Evolutionary conservation across 2,888 invertebrate genomes (phyloP).

Genomic region (Parapristionchus giblindavisi): DNA sequence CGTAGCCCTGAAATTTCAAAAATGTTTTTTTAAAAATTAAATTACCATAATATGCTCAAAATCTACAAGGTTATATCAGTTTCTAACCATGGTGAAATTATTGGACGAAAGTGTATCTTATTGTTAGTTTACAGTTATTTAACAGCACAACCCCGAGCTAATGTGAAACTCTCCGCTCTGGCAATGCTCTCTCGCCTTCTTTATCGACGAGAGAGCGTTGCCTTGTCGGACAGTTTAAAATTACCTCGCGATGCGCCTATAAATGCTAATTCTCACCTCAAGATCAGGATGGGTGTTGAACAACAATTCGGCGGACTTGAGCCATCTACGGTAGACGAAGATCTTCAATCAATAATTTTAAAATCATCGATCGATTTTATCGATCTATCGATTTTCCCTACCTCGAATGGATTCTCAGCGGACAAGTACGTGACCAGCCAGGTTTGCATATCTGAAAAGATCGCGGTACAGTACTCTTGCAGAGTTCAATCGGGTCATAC

Average conservation of each 20-base stretch:
- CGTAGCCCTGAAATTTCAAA: conserved; percentile 44
- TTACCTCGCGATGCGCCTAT: background rate
- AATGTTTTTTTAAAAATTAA: background rate
- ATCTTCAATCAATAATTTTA: conserved; percentile 31
- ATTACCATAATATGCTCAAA: background rate
- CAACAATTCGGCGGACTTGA: conserved; percentile 61
- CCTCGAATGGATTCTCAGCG: conserved; percentile 66
- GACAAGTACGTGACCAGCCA: conserved; percentile 67
- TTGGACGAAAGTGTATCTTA: too few relatives aligned
- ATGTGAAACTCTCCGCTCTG: too few relatives aligned
- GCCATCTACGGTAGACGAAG: conserved; percentile 46
- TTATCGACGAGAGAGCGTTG: background rate
- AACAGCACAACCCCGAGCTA: too few relatives aligned
- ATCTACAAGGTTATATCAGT: background rate
- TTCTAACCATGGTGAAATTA: background rate
- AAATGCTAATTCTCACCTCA: conserved; percentile 38
- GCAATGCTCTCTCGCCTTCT: background rate
- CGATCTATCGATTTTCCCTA: conserved; percentile 41
- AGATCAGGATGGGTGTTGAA: conserved; percentile 65
- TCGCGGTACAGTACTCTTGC: too few relatives aligned
- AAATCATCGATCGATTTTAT: conserved; percentile 46
- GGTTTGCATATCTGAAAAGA: conserved; percentile 61
- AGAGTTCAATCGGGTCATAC: conserved; percentile 35
- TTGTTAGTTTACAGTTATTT: background rate
- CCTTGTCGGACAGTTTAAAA: background rate